phyloP scores from a whole-genome alignment of 2,888 invertebrate genomes.

The Ophraella communa region DNA sequence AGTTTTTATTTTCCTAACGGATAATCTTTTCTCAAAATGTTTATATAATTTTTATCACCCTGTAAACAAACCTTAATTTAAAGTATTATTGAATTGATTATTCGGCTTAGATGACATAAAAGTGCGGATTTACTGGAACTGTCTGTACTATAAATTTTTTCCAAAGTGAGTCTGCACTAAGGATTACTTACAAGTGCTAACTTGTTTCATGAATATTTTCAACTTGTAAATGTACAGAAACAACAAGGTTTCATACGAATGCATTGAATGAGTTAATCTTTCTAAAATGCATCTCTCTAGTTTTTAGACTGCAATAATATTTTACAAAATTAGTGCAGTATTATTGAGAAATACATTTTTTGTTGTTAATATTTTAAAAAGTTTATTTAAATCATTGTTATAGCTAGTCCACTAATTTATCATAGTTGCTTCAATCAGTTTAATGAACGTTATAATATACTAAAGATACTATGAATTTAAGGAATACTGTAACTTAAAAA shows the following conservation, averaged over 20 bases:
- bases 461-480: too few relatives aligned
- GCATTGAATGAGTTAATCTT: conserved; percentile 8
- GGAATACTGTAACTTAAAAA: too few relatives aligned
- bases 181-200: conserved; percentile 20
- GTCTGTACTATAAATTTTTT: conserved; percentile 8
- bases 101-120: conserved; percentile 15
- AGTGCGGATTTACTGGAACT: conserved; percentile 17
- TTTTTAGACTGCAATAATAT: not conserved
- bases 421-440: too few relatives aligned
- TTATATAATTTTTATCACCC: not conserved
- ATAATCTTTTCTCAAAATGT: not conserved
- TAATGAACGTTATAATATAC: too few relatives aligned
- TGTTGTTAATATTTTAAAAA: too few relatives aligned
- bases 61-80: not conserved
- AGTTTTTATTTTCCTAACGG: too few relatives aligned
- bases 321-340: too few relatives aligned
- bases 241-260: conserved; percentile 10
- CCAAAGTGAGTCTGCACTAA: conserved; percentile 11
- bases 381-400: too few relatives aligned
- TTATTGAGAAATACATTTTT: too few relatives aligned
- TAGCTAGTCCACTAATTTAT: too few relatives aligned
- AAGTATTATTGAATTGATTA: conserved; percentile 15
- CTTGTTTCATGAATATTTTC: conserved; percentile 14
- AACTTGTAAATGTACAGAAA: conserved; percentile 7
- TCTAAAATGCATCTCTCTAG: not conserved